Conservation (phyloP, 1,140 invertebrate genomes). For the Drosophila pandora region DNA sequence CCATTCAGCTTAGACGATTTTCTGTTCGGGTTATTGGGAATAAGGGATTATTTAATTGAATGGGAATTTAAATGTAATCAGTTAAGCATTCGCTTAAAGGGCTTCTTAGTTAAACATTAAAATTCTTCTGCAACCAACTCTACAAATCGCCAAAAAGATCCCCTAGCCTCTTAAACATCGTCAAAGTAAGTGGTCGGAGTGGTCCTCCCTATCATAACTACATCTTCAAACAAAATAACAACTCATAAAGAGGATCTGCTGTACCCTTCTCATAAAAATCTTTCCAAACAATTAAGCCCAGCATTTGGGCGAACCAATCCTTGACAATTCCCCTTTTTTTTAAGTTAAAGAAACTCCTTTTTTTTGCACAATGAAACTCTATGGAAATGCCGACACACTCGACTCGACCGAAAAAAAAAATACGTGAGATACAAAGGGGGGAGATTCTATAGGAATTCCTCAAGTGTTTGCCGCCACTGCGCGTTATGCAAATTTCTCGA, state of each 20-base stretch:
- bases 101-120: not conserved
- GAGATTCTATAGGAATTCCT: slow-evolving; percentile 66
- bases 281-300: slow-evolving; percentile 71
- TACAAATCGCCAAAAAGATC: not conserved
- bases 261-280: slow-evolving; percentile 36
- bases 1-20: slow-evolving; percentile 1
- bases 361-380: slow-evolving; percentile 19
- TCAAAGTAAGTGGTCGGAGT: slow-evolving; percentile 2
- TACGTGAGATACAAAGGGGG: slow-evolving; percentile 37
- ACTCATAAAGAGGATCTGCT: slow-evolving; percentile 22
- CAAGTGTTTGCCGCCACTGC: slow-evolving; percentile 54
- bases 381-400: slow-evolving; percentile 72
- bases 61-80: not conserved
- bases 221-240: slow-evolving; percentile 32
- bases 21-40: slow-evolving; percentile 1
- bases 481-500: slow-evolving; percentile 66
- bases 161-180: not conserved
- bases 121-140: not conserved
- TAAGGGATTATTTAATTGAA: not conserved
- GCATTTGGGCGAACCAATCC: slow-evolving; percentile 49
- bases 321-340: slow-evolving; percentile 40
- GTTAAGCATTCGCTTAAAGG: not conserved
- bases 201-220: slow-evolving; percentile 17
- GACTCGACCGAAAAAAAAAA: slow-evolving; percentile 42
- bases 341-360: slow-evolving; percentile 30